phyloP scores from a whole-genome alignment of 2,888 invertebrate genomes.

The Alitta virens region DNA sequence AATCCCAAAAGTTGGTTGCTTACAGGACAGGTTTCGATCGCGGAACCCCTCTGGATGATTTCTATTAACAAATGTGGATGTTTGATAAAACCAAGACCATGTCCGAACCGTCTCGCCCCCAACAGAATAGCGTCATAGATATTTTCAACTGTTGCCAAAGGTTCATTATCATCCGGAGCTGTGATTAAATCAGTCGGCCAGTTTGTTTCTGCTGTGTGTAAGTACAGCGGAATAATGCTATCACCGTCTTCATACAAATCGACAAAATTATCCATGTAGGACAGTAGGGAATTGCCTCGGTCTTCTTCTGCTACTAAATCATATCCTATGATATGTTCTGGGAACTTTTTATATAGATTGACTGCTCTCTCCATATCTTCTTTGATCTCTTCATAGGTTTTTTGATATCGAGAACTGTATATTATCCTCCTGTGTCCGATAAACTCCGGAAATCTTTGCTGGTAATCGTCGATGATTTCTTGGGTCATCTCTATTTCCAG shows the following conservation, averaged over 20 bases:
- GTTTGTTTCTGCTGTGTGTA: conserved; percentile 32
- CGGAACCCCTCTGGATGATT: conserved; percentile 22
- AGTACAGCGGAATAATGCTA: conserved; percentile 23
- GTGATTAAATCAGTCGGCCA: conserved; percentile 30
- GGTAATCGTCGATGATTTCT: background rate
- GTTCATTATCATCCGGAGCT: conserved; percentile 15
- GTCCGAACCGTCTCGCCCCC: conserved; percentile 30
- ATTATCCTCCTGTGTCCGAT: conserved; percentile 11
- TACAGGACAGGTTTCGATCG: conserved; percentile 30
- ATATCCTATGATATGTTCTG: conserved; percentile 27
- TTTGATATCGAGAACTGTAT: background rate
- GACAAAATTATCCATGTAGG: conserved; percentile 24
- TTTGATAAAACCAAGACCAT: conserved; percentile 31
- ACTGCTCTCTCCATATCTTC: conserved; percentile 19
- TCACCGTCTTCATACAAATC: conserved; percentile 10
- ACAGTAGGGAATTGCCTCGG: conserved; percentile 26
- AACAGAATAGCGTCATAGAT: conserved; percentile 32
- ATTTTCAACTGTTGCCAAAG: conserved; percentile 31
- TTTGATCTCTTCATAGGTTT: background rate
- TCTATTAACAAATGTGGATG: conserved; percentile 29
- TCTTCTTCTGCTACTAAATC: conserved; percentile 32
- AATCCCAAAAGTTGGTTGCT: conserved; percentile 34
- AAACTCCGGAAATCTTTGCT: conserved; percentile 2
- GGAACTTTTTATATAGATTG: conserved; percentile 23
- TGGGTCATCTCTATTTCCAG: conserved; percentile 7